Evolutionary conservation across 2,797 vertebrate species (phyloP).

Genomic region (Zalophus californianus): DNA sequence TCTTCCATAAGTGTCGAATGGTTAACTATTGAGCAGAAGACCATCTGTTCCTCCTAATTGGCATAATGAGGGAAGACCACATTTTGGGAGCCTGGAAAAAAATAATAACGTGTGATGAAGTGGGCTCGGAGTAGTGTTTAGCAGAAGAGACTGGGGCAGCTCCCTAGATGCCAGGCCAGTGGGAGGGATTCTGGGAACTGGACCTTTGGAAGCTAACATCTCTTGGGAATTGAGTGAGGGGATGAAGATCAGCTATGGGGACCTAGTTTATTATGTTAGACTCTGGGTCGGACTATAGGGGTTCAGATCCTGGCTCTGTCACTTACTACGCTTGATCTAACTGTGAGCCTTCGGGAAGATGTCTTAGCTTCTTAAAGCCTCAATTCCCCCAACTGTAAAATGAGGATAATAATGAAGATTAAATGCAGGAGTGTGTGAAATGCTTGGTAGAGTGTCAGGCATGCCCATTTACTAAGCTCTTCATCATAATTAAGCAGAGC

Average conservation of each 20-base stretch:
- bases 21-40: constrained; percentile 62
- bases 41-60: constrained; percentile 73
- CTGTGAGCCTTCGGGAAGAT: not conserved
- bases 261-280: not conserved
- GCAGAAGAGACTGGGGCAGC: not conserved
- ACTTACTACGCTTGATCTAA: not conserved
- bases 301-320: not conserved
- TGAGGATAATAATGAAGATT: not conserved
- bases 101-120: not conserved
- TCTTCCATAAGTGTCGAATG: constrained; percentile 30
- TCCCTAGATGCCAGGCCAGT: not conserved
- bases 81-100: constrained; percentile 45
- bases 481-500: not conserved
- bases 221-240: not conserved
- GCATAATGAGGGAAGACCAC: constrained; percentile 49
- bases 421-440: not conserved
- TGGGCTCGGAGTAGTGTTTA: constrained; percentile 11
- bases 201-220: not conserved
- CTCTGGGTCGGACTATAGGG: not conserved
- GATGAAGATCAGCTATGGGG: not conserved
- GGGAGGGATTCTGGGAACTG: constrained; percentile 29
- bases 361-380: not conserved
- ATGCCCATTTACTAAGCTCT: not conserved
- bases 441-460: not conserved
- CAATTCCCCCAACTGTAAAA: not conserved